Percentiles rank a stretch among this genome's conserved stretches.
Evolutionary conservation across 2,888 invertebrate genomes (phyloP).

Genomic region (Conops quadrifasciatus): DNA sequence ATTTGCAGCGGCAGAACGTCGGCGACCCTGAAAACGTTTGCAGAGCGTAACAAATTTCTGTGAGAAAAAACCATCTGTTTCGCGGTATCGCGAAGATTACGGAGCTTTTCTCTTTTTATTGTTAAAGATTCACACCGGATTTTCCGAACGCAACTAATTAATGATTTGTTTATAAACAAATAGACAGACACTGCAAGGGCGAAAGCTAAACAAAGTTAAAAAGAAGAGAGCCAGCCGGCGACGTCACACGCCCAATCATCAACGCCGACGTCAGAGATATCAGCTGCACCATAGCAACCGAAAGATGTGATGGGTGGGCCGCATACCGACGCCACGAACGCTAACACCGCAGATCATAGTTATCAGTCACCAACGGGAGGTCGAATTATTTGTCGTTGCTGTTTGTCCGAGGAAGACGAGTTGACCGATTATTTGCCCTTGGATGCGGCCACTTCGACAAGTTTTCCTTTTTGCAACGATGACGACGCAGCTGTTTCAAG

Average conservation of each 20-base stretch:
- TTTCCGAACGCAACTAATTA: constrained; percentile 19
- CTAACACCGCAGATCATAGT: background rate
- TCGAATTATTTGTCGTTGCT: constrained; percentile 37
- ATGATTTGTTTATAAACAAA: constrained; percentile 33
- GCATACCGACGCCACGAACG: constrained; percentile 12
- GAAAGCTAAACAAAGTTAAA: constrained; percentile 11
- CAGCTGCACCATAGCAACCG: background rate
- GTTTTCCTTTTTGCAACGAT: constrained; percentile 25
- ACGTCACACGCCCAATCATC: constrained; percentile 30
- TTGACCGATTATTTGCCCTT: constrained; percentile 35
- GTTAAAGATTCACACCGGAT: background rate
- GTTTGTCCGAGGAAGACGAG: constrained; percentile 33
- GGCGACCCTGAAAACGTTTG: constrained; percentile 11
- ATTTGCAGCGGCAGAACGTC: background rate
- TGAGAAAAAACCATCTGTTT: constrained; percentile 5
- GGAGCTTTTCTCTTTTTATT: background rate
- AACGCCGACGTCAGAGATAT: constrained; percentile 15
- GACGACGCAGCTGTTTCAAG: constrained; percentile 3
- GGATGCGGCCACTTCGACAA: constrained; percentile 33
- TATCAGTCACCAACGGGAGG: background rate
- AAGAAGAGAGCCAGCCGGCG: background rate
- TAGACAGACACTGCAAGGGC: background rate
- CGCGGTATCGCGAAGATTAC: background rate
- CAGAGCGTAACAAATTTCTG: background rate
- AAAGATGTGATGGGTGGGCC: constrained; percentile 29